Evolutionary conservation across 2,113 vertebrate genomes (phyloP).

Genomic region (Zosterops pallidus): DNA sequence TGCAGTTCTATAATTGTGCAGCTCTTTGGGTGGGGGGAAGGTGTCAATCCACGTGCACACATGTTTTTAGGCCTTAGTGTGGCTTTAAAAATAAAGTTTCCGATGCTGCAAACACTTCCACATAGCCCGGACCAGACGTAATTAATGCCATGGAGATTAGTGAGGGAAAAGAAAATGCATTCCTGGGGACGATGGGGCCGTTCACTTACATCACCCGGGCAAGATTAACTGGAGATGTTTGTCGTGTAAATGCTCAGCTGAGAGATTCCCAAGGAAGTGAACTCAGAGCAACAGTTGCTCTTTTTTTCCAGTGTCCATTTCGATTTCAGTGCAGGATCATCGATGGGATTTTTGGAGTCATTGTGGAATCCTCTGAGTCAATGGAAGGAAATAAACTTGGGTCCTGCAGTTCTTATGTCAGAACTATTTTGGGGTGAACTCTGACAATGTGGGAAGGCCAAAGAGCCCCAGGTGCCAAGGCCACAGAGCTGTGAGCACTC

Average conservation of each 20-base stretch:
- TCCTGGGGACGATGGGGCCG: not conserved
- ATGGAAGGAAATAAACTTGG: not conserved
- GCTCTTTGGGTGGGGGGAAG: not conserved
- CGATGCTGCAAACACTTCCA: not conserved
- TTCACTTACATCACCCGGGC: not conserved
- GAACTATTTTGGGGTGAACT: not conserved
- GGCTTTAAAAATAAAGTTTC: not conserved
- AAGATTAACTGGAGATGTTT: not conserved
- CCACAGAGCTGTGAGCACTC: not conserved
- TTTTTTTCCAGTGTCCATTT: not conserved
- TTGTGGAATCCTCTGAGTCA: not conserved
- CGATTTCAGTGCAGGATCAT: not conserved
- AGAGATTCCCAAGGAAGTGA: not conserved
- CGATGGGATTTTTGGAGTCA: not conserved
- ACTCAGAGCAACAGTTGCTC: not conserved
- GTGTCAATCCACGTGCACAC: rapidly evolving
- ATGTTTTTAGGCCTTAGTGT: not conserved
- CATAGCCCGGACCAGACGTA: not conserved
- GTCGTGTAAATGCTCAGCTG: not conserved
- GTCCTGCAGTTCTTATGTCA: not conserved
- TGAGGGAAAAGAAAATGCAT: not conserved
- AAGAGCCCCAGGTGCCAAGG: not conserved
- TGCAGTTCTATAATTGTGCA: not conserved
- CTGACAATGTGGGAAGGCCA: not conserved
- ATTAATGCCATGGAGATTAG: not conserved